A percentile compares a stretch with the other conserved stretches of the same genome.
phyloP scores from a whole-genome alignment of 2,888 invertebrate species.

The Aethes cnicana region DNA sequence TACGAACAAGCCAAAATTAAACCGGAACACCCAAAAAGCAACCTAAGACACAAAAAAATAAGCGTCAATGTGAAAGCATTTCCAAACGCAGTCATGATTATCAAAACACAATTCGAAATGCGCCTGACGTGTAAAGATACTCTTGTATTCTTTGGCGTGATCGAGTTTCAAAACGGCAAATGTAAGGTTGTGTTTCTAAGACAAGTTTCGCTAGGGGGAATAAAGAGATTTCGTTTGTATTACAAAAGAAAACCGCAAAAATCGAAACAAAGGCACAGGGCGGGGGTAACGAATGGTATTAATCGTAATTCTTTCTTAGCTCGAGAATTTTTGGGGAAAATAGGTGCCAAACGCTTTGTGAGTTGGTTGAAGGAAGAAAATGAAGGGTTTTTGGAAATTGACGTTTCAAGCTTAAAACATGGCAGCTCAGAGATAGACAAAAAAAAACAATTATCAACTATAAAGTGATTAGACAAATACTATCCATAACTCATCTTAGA shows the following conservation, averaged over 20 bases:
- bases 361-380: background rate
- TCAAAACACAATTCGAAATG: constrained; percentile 13
- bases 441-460: too few species aligned
- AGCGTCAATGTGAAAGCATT: background rate
- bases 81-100: constrained; percentile 8
- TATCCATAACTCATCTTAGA: too few species aligned
- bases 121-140: background rate
- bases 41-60: background rate
- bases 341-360: background rate
- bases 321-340: background rate
- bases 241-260: constrained; percentile 29
- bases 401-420: too few species aligned
- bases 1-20: too few species aligned
- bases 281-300: constrained; percentile 26
- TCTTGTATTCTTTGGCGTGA: constrained; percentile 1
- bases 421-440: too few species aligned
- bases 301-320: constrained; percentile 15
- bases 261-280: constrained; percentile 22
- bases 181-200: constrained; percentile 15
- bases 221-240: constrained; percentile 27
- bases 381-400: background rate
- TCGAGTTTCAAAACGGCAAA: constrained; percentile 6
- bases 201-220: constrained; percentile 26
- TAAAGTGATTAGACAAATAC: too few species aligned
- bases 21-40: background rate